These are phyloP conservation scores for Actinernus sp. DNA, from an alignment of 92 coral and sea anemone species.

Conservation along the genomic window DNA sequence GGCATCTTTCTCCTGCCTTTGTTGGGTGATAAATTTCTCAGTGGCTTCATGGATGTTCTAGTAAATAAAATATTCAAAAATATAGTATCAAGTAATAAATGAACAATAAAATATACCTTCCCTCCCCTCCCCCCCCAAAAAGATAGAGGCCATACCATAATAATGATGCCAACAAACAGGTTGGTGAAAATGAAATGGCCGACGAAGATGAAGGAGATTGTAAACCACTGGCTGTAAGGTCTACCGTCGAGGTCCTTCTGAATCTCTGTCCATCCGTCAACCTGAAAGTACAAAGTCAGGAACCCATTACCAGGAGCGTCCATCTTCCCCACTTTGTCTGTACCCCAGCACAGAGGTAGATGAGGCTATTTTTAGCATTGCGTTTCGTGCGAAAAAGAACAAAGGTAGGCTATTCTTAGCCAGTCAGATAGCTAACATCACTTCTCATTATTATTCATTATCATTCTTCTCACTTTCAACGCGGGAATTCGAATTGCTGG, in stretches of 20 bases:
- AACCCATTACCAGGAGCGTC: too few species aligned
- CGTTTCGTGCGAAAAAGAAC: too few species aligned
- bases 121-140: not conserved
- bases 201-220: slow-evolving; percentile 91
- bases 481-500: too few species aligned
- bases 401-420: too few species aligned
- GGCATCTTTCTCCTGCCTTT: slow-evolving; percentile 90
- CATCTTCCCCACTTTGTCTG: too few species aligned
- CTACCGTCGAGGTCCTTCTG: slow-evolving; percentile 85
- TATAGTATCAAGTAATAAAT: not conserved
- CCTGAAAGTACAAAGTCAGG: too few species aligned
- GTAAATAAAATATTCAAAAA: not conserved
- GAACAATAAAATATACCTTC: not conserved
- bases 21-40: slow-evolving; percentile 89
- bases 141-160: slow-evolving; percentile 69
- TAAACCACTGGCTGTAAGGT: slow-evolving; percentile 99
- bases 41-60: slow-evolving; percentile 99
- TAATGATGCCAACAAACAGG: slow-evolving; percentile 94
- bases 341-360: too few species aligned
- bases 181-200: slow-evolving; percentile 98
- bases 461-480: too few species aligned
- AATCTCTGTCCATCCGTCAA: slow-evolving; percentile 98
- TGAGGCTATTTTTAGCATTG: too few species aligned
- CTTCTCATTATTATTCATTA: too few species aligned
- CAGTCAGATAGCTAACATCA: too few species aligned